These are phyloP conservation scores for Coecobrya sp. DNA, from an alignment of 2,888 invertebrate species.

Conservation along the genomic window DNA sequence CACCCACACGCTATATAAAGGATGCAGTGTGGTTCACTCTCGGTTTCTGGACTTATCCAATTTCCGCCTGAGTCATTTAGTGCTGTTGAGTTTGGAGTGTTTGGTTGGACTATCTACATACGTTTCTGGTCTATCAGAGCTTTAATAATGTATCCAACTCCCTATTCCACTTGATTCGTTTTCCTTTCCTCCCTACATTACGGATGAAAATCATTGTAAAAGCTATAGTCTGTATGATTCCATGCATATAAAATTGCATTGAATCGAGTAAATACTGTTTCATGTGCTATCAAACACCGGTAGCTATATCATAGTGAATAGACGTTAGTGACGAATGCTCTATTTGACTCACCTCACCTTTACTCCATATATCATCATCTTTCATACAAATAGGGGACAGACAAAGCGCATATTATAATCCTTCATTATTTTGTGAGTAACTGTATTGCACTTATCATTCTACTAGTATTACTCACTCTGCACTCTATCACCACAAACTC, in stretches of 20 bases:
- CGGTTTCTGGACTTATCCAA: constrained; percentile 32
- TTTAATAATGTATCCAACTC: neutral
- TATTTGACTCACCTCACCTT: constrained; percentile 67
- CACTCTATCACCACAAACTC: neutral
- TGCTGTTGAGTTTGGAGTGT: neutral
- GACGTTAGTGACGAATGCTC: constrained; percentile 5
- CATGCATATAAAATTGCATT: too few species aligned
- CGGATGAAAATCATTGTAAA: neutral
- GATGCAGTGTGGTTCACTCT: neutral
- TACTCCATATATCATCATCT: constrained; percentile 15
- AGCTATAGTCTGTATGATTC: too few species aligned
- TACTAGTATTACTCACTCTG: neutral
- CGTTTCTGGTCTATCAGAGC: neutral
- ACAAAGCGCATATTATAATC: neutral
- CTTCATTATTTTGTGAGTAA: neutral
- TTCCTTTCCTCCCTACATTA: neutral
- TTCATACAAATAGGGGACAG: neutral
- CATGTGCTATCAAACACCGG: too few species aligned
- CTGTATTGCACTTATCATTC: neutral
- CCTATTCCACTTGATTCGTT: neutral
- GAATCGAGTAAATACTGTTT: too few species aligned
- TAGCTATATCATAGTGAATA: too few species aligned
- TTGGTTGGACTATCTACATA: neutral
- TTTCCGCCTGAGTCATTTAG: constrained; percentile 38
- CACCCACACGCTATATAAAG: constrained; percentile 19